phyloP scores from a whole-genome alignment of 2,113 vertebrate species.

The Xenopus laevis region DNA sequence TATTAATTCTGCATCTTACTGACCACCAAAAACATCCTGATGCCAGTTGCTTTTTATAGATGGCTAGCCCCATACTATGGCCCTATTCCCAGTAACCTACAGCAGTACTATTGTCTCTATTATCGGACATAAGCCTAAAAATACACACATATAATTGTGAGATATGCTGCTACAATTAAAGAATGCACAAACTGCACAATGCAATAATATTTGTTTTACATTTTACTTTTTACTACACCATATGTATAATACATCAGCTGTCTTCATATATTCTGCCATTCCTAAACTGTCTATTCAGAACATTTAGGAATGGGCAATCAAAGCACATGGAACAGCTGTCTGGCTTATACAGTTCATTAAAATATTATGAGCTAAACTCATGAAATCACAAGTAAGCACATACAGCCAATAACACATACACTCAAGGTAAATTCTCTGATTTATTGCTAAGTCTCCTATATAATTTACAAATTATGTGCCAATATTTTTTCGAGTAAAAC shows the following conservation, averaged over 20 bases:
- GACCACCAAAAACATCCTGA: too few species aligned
- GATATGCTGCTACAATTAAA: too few species aligned
- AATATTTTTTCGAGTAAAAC: not conserved
- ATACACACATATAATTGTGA: too few species aligned
- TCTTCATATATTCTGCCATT: not conserved
- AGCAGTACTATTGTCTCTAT: too few species aligned
- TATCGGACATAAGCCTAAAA: too few species aligned
- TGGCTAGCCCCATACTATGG: too few species aligned
- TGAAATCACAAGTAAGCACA: not conserved
- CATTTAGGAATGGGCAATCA: not conserved
- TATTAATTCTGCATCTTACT: too few species aligned
- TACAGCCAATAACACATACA: not conserved
- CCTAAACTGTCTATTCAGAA: not conserved
- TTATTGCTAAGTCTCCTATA: not conserved
- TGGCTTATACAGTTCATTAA: constrained; percentile 2
- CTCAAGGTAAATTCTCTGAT: not conserved
- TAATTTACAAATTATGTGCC: not conserved
- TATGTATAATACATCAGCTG: not conserved
- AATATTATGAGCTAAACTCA: not conserved
- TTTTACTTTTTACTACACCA: too few species aligned
- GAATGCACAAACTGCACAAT: too few species aligned
- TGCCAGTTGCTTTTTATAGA: too few species aligned
- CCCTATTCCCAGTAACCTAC: too few species aligned
- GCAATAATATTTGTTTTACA: too few species aligned
- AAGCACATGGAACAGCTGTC: not conserved